phyloP scores from a whole-genome alignment of 2,113 vertebrate genomes.

The Hyaena hyaena region DNA sequence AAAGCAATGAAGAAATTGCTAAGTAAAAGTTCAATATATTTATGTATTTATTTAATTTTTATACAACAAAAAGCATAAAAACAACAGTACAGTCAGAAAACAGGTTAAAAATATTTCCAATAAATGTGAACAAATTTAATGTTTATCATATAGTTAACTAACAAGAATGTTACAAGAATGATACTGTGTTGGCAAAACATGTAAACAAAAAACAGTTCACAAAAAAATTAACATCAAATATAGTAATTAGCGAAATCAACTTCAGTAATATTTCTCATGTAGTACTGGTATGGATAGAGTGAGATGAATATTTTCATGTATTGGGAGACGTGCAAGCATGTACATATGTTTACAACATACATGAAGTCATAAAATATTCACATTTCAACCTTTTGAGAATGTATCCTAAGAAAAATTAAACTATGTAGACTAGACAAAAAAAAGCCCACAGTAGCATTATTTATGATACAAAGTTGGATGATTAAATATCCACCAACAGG shows the following conservation, averaged over 20 bases:
- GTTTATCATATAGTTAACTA: not conserved
- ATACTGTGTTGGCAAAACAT: not conserved
- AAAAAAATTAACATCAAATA: not conserved
- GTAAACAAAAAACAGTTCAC: not conserved
- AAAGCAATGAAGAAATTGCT: not conserved
- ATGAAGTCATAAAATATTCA: not conserved
- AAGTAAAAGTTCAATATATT: conserved; percentile 4
- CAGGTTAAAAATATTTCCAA: not conserved
- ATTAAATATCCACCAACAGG: not conserved
- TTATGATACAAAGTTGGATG: not conserved
- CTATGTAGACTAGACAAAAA: not conserved
- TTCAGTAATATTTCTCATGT: not conserved
- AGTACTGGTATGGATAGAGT: not conserved
- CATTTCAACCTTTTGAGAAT: not conserved
- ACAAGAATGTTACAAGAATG: not conserved
- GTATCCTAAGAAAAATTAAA: not conserved
- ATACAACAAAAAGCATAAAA: not conserved
- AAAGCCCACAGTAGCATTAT: not conserved
- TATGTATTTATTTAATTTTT: not conserved
- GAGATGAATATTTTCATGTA: conserved; percentile 4
- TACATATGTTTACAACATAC: not conserved
- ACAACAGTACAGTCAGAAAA: not conserved
- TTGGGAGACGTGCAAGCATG: not conserved
- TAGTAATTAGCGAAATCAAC: not conserved
- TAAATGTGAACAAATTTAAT: not conserved